Evolutionary conservation across 2,797 vertebrate genomes (phyloP), one percentile per base, ranked within the genome.

Genomic region (Holocentrus rufus): DNA sequence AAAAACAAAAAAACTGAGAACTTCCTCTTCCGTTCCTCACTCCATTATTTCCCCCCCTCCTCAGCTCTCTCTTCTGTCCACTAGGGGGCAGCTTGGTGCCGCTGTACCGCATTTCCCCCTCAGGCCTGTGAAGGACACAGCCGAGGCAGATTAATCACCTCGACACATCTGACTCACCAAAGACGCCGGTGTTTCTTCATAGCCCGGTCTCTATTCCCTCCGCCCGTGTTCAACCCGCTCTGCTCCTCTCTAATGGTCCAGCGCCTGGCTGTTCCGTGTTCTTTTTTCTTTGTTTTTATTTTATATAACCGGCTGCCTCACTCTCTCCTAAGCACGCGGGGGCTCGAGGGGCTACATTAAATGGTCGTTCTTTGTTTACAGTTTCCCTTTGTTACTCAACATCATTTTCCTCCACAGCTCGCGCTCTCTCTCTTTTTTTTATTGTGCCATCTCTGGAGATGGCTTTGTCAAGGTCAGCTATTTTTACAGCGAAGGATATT

Each of bases 91-190:
- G 49, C 64, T 55, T 79, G 7, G 83, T 18, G 72, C 77, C 36
- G 23, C 55, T 18, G 56, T 59, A 56, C 42, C 3, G 1, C 20
- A 1, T 15, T 18, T 27, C 44, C 34, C 68, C 80, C 65, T 69
- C 61, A 61, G 79, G 82, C 77, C 77, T 66, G 58, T 81, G 88
- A 91, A 88, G 84, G 84, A 88, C 88, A 74, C 49, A 81, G 87
- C 77, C 82, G 81, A 75, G 83, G 78, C 90, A 87, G 73, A 90
- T 85, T 80, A 88, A 91, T 89, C 85, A 89, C 86, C 76, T 88
- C 76, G 84, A 89, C 88, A 89, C 88, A 90, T 89, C 88, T 90
- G 87, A 91, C 80, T 93, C 91, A 88, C 87, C 72, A 80, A 81
- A 89, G 85, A 89, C 62, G 27, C 83, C 79, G 85, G 81, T 90